phyloP scores from a whole-genome alignment of 2,797 vertebrate species.

The Aeoliscus strigatus region DNA sequence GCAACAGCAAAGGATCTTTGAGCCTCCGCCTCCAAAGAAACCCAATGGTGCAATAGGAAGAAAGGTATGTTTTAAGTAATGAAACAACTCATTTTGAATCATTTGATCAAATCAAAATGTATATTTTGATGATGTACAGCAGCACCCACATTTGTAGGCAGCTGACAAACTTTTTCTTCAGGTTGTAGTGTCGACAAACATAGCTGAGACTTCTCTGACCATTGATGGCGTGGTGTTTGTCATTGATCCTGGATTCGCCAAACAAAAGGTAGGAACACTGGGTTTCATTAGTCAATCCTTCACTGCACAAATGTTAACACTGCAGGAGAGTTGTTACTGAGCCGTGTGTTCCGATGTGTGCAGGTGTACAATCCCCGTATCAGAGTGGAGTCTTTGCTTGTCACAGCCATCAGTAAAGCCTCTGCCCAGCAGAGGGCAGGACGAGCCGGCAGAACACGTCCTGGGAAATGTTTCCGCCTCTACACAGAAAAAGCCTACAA shows the following conservation, averaged over 20 bases:
- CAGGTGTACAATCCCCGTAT: conserved; percentile 98
- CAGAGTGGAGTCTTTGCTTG: conserved; percentile 93
- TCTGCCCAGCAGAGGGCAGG: conserved; percentile 97
- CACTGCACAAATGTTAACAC: neutral
- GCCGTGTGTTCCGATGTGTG: conserved; percentile 19
- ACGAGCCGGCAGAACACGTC: conserved; percentile 93
- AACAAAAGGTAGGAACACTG: conserved; percentile 86
- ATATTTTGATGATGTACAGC: too few relatives aligned
- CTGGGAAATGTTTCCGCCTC: conserved; percentile 95
- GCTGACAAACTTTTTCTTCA: conserved; percentile 45
- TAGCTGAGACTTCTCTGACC: conserved; percentile 96
- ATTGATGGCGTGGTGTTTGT: conserved; percentile 99
- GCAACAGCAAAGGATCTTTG: conserved; percentile 97
- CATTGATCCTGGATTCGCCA: conserved; percentile 98
- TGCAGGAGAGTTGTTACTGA: neutral
- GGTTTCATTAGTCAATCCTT: neutral
- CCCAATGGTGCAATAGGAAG: conserved; percentile 94
- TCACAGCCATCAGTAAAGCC: conserved; percentile 97
- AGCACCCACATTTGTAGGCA: too few relatives aligned
- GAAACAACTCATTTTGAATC: too few relatives aligned
- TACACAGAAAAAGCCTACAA: conserved; percentile 99
- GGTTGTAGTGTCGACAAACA: conserved; percentile 99
- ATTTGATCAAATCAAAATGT: too few relatives aligned
- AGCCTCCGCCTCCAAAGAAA: conserved; percentile 94
- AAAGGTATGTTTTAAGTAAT: conserved; percentile 78